Evolutionary conservation across 2,113 vertebrate genomes (phyloP).

Genomic region (Boulengeromyrus knoepffleri): DNA sequence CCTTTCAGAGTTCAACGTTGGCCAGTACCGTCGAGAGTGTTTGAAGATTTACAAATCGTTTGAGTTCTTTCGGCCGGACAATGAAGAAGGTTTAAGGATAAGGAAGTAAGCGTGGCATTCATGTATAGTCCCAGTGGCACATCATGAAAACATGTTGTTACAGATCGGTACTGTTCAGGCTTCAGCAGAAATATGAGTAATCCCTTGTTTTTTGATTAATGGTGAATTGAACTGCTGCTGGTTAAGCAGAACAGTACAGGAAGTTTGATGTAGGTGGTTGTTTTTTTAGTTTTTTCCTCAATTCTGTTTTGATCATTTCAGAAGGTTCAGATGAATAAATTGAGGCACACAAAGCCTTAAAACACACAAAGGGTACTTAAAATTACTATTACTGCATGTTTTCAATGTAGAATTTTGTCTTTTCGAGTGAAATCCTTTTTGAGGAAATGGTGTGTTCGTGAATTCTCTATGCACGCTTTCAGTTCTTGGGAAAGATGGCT

Average conservation of each 20-base stretch:
- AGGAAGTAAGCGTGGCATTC: conserved; percentile 67
- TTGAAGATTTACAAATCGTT: conserved; percentile 95
- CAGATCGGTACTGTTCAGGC: neutral
- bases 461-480: neutral
- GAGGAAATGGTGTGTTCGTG: neutral
- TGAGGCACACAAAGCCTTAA: neutral
- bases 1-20: conserved; percentile 87
- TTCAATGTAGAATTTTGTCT: neutral
- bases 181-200: neutral
- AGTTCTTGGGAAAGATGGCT: neutral
- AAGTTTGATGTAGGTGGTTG: neutral
- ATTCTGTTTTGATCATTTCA: neutral
- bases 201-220: neutral
- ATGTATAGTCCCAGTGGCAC: neutral
- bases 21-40: conserved; percentile 86
- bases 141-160: neutral
- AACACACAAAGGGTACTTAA: neutral
- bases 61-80: conserved; percentile 95
- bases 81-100: conserved; percentile 90
- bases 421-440: neutral
- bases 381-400: neutral
- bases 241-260: neutral
- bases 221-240: neutral
- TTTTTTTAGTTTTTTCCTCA: neutral
- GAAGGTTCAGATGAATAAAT: neutral